Percentiles rank a stretch among this genome's conserved stretches.
Evolutionary conservation across 2,113 vertebrate genomes (phyloP).

Genomic region (Andinoacara biseriatus): DNA sequence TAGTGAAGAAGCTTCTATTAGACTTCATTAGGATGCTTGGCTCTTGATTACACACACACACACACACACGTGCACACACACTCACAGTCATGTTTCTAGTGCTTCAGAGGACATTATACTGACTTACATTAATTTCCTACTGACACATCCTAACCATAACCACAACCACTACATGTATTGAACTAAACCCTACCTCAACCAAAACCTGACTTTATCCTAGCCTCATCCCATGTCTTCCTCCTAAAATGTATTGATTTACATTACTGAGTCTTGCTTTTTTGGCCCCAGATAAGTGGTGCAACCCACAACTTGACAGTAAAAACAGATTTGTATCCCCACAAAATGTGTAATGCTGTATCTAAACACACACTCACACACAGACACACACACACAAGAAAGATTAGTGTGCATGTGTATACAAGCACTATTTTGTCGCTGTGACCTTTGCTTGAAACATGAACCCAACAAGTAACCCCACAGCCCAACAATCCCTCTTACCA

Average conservation of each 20-base stretch:
- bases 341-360: background rate
- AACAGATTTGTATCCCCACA: background rate
- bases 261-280: background rate
- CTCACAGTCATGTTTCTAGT: conserved; percentile 1
- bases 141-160: background rate
- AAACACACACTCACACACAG: background rate
- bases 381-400: background rate
- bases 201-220: background rate
- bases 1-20: conserved; percentile 61
- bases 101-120: conserved; percentile 8
- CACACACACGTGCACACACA: conserved; percentile 12
- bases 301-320: background rate
- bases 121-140: background rate
- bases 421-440: background rate
- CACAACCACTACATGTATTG: background rate
- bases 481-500: conserved; percentile 40
- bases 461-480: conserved; percentile 39
- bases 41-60: conserved; percentile 36
- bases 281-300: background rate
- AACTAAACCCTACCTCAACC: background rate
- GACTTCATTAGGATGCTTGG: conserved; percentile 58
- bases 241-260: background rate
- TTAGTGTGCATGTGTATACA: background rate
- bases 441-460: conserved; percentile 43
- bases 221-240: background rate